Conservation (phyloP, 2,113 vertebrate genomes). For the Rhinoderma darwinii region DNA sequence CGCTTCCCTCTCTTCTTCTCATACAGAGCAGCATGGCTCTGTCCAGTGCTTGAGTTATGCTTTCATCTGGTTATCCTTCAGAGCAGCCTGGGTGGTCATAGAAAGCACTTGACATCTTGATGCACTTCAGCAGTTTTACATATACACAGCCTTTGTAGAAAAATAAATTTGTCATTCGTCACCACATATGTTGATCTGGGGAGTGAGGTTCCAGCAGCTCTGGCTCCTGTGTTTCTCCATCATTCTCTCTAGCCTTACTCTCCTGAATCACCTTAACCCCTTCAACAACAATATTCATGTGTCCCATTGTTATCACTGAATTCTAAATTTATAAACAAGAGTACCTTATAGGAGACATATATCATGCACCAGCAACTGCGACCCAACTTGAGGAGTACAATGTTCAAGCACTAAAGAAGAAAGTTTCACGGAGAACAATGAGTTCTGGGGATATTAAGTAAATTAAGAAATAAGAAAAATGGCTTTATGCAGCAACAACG, state of each 20-base stretch:
- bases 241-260: conserved; percentile 54
- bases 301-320: background rate
- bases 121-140: conserved; percentile 99
- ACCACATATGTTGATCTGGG: conserved; percentile 97
- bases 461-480: background rate
- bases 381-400: background rate
- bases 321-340: background rate
- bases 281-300: conserved; percentile 28
- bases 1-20: conserved; percentile 30
- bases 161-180: conserved; percentile 99
- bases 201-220: conserved; percentile 73
- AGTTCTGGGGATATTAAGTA: background rate
- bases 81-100: conserved; percentile 98
- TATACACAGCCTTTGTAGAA: conserved; percentile 99
- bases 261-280: conserved; percentile 54
- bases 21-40: conserved; percentile 66
- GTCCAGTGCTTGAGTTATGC: conserved; percentile 83
- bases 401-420: background rate
- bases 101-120: conserved; percentile 99
- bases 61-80: conserved; percentile 99
- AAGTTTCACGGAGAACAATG: background rate
- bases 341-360: background rate
- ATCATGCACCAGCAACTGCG: background rate
- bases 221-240: conserved; percentile 76
- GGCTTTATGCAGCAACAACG: background rate